These are phyloP conservation scores for Malacosoma neustria DNA, from an alignment of 2,888 invertebrate genomes.

Conservation along the genomic window DNA sequence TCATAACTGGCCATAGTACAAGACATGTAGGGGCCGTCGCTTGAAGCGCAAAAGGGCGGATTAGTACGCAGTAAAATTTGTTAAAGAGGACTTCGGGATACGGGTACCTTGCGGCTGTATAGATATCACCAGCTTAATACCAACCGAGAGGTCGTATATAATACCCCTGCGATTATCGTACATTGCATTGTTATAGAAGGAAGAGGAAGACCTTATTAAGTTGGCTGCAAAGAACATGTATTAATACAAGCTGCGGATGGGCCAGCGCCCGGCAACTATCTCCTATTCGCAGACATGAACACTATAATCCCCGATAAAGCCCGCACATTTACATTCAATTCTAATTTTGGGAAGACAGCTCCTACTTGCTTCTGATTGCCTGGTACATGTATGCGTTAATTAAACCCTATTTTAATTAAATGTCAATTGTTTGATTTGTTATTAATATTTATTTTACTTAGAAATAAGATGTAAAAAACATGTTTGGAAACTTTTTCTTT, in stretches of 20 bases:
- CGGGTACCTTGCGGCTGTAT: slow-evolving; percentile 50
- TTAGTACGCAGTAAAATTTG: slow-evolving; percentile 70
- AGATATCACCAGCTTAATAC: slow-evolving; percentile 22
- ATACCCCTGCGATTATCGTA: not conserved
- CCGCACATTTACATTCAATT: slow-evolving; percentile 77
- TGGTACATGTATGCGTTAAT: slow-evolving; percentile 62
- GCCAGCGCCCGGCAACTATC: slow-evolving; percentile 59
- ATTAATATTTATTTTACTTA: too few relatives aligned
- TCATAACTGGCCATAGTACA: slow-evolving; percentile 53
- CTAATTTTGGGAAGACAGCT: slow-evolving; percentile 65
- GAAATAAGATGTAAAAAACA: too few relatives aligned
- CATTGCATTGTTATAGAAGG: slow-evolving; percentile 3
- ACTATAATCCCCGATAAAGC: slow-evolving; percentile 77
- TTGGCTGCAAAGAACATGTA: slow-evolving; percentile 35
- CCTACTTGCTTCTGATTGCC: slow-evolving; percentile 63
- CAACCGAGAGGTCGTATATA: slow-evolving; percentile 16
- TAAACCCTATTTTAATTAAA: too few relatives aligned
- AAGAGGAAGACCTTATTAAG: slow-evolving; percentile 20
- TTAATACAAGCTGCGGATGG: slow-evolving; percentile 47
- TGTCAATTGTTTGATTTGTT: too few relatives aligned
- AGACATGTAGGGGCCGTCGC: slow-evolving; percentile 42
- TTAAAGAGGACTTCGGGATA: slow-evolving; percentile 57
- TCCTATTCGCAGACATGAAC: slow-evolving; percentile 66
- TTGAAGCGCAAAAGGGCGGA: slow-evolving; percentile 57
- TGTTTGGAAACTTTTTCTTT: too few relatives aligned